Evolutionary conservation across 1,140 invertebrate species (phyloP), one percentile per base, ranked within the genome.

Genomic region (Cyphomyrmex costatus): DNA sequence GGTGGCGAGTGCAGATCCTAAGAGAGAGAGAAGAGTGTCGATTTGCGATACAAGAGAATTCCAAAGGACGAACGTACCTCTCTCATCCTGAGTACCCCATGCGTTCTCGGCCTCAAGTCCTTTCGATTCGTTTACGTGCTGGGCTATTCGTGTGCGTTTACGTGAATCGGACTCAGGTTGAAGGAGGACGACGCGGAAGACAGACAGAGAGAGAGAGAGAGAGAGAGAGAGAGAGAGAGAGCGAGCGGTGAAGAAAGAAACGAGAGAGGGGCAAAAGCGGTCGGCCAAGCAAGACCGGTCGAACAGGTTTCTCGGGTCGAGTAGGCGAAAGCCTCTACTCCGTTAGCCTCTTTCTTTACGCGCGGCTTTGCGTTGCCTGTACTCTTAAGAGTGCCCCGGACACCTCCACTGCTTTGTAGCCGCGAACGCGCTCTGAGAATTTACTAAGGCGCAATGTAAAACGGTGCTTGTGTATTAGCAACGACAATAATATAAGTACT

Each of bases 251-350:
- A n/a, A n/a, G n/a, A n/a, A 24, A 19, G 66, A 24, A 49, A 61
- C 33, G 27, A 24, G 51, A n/a, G 68, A 73, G 77, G 73, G 70
- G 51, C n/a, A 88, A 71, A 77, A 73, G 85, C 77, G 90, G 90
- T 92, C 85, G 89, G 73, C 78, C 87, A 84, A 84, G 93, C 85
- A 91, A 93, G 93, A 95, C 94, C 94, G 94, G 94, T 95, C 91
- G 85, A 92, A 94, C 94, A 92, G 93, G 94, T 94, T 95, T 93
- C 89, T 92, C 88, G 88, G 88, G 90, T 92, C 90, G 91, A 92
- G 93, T 93, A 94, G 93, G 93, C 93, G 93, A 94, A 93, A 93
- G 92, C 91, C 90, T 94, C 91, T 93, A 93, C 92, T 93, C 93
- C 93, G 93, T 94, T 94, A 94, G 93, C 92, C 93, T 94, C 91